Evolutionary conservation across 2,113 vertebrate genomes (phyloP).

Genomic region (Hyla sarda): DNA sequence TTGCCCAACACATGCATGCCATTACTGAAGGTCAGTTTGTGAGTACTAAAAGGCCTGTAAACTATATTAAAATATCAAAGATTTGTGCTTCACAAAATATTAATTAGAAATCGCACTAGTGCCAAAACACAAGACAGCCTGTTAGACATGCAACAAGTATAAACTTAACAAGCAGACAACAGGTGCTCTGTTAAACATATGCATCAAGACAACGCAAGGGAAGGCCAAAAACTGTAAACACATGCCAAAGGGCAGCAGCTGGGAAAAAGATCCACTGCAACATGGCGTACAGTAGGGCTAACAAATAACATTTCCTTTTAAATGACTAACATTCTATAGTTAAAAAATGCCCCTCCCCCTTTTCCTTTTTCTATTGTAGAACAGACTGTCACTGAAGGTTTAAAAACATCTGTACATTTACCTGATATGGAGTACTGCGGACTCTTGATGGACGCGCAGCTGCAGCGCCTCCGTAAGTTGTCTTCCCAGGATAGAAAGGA

Average conservation of each 20-base stretch:
- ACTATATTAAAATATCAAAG: not conserved
- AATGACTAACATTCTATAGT: too few species aligned
- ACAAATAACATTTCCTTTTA: too few species aligned
- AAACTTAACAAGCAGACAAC: slow-evolving; percentile 32
- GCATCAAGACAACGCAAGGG: not conserved
- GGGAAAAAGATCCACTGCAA: not conserved
- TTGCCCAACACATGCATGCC: not conserved
- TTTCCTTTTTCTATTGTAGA: too few species aligned
- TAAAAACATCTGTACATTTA: slow-evolving; percentile 61
- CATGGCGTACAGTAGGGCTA: not conserved
- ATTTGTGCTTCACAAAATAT: not conserved
- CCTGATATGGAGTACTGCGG: slow-evolving; percentile 86
- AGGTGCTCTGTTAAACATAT: slow-evolving; percentile 1
- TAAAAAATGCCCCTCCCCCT: too few species aligned
- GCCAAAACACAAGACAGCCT: not conserved
- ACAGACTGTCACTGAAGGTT: too few species aligned
- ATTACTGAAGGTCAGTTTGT: too few species aligned
- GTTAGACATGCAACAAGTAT: not conserved
- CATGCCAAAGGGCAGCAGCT: not conserved
- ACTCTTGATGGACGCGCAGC: slow-evolving; percentile 77
- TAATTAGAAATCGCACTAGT: not conserved
- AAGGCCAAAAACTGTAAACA: slow-evolving; percentile 14
- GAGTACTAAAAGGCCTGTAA: not conserved
- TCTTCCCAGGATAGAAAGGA: slow-evolving; percentile 96
- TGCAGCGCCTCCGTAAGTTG: slow-evolving; percentile 92